Evolutionary conservation across 1,140 invertebrate genomes (phyloP), one percentile per base, ranked within the genome.

Genomic region (Zaprionus gabonicus): DNA sequence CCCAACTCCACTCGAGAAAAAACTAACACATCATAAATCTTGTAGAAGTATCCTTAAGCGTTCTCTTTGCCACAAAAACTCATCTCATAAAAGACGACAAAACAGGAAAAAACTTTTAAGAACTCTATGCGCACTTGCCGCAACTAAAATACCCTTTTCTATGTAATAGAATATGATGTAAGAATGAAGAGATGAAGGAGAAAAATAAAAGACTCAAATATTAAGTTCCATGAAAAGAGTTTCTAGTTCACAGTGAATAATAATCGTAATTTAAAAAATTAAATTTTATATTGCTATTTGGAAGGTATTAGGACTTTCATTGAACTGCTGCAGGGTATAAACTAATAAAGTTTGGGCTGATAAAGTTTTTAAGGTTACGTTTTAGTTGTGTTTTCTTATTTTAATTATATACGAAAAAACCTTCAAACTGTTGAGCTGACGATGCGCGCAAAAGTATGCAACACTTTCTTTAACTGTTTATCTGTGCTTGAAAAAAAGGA

Each of bases 11-110:
- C 78, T 88, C 69, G 68, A 68, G 36, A 58, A 71, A 58, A 72
- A 88, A 83, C 79, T 90, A 88, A 90, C 85, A 84, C 85, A 66
- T 88, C 81, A 84, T 85, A 90, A 88, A 90, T 88, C 85, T 90
- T 85, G 85, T 72, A 85, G 63, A 90, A 90, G 85, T 80, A 90
- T 90, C 85, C 85, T 90, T 73, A 78, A 82, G 85, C 85, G 76
- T 82, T 82, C 65, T 68, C 59, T 70, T 67, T 70, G 69, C 71
- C 77, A 68, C 58, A 64, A 66, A 71, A 73, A 64, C 55, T 56
- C 73, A 60, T 70, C 63, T 38, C 55, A 57, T 69, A 13, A 62
- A 28, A 44, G 55, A 36, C 31, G 44, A 23, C 31, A 27, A 64
- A 81, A 67, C 36, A 28, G 27, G 62, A 68, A 66, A 71, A 82